Conservation (phyloP, 2,113 vertebrate genomes). For the Pungitius pungitius region DNA sequence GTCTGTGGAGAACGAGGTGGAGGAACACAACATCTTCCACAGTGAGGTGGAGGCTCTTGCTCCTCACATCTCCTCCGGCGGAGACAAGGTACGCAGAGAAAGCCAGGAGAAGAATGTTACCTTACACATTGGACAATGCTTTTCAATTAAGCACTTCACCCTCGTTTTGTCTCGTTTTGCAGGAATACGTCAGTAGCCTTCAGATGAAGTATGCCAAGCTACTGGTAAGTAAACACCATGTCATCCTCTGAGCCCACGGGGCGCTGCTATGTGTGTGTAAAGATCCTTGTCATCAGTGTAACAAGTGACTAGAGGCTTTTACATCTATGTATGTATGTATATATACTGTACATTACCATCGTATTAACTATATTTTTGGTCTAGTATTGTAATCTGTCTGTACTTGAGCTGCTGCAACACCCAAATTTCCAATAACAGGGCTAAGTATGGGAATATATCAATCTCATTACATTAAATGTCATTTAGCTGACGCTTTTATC, state of each 20-base stretch:
- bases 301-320: background rate
- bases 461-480: too few relatives aligned
- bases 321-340: too few relatives aligned
- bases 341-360: too few relatives aligned
- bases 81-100: conserved; percentile 81
- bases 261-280: background rate
- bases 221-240: conserved; percentile 82
- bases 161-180: background rate
- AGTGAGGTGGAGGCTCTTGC: conserved; percentile 96
- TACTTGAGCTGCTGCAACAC: too few relatives aligned
- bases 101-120: background rate
- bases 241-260: background rate
- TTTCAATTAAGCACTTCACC: background rate
- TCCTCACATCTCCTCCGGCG: conserved; percentile 83
- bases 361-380: too few relatives aligned
- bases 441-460: too few relatives aligned
- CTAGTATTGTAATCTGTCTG: too few relatives aligned
- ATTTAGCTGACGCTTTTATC: too few relatives aligned
- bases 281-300: background rate
- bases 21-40: conserved; percentile 96
- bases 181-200: conserved; percentile 84
- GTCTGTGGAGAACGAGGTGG: conserved; percentile 89
- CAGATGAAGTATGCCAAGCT: conserved; percentile 91
- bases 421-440: too few relatives aligned
- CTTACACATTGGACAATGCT: background rate